These are phyloP conservation scores for Nephrotoma flavescens DNA, from an alignment of 2,888 invertebrate species.

Conservation along the genomic window DNA sequence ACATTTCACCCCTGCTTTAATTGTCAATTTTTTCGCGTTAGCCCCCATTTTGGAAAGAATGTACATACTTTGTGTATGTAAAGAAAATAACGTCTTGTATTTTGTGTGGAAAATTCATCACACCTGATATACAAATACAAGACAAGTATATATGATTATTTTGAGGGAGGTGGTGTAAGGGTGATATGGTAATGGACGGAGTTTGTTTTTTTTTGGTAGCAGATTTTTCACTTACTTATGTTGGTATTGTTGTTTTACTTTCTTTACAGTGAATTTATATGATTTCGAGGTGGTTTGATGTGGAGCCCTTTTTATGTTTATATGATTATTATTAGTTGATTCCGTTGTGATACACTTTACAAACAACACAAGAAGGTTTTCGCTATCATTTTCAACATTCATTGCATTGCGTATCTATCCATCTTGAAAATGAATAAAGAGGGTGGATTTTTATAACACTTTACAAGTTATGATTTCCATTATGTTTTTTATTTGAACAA, in stretches of 20 bases:
- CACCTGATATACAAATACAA: background rate
- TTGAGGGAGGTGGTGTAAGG: background rate
- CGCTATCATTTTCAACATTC: background rate
- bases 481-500: background rate
- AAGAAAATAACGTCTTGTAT: background rate
- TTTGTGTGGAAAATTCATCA: background rate
- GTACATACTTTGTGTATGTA: background rate
- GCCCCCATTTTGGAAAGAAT: background rate
- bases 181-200: background rate
- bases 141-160: background rate
- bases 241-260: background rate
- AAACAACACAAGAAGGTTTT: background rate
- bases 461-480: background rate
- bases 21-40: background rate
- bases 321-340: background rate
- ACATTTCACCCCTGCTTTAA: background rate
- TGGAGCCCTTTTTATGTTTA: background rate
- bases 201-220: background rate
- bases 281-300: background rate
- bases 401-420: background rate
- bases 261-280: background rate
- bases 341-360: background rate
- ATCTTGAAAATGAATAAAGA: background rate
- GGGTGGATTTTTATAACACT: background rate
- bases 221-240: background rate